Evolutionary conservation across 2,113 vertebrate species (phyloP), one percentile per base, ranked within the genome.

Genomic region (Zootoca vivipara): DNA sequence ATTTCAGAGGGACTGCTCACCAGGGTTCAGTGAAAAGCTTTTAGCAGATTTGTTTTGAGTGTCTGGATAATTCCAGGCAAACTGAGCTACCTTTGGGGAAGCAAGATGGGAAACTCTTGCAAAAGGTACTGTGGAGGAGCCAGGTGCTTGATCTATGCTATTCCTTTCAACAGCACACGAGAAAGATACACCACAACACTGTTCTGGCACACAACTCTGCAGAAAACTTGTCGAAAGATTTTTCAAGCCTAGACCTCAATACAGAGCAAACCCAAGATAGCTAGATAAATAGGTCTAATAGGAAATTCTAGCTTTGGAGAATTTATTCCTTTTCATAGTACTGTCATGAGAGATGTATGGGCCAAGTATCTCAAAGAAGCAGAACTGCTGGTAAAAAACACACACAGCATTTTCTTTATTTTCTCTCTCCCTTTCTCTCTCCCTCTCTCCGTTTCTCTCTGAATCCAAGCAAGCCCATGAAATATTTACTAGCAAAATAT

Each of bases 401-500:
- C 64, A 35, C 89, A 58, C 52, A 58, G n/a, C 24, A 20, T 30
- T 82, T 3, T 42, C 46, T 52, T 52, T 52, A 12, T 52, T 52
- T 52, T 87, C 79, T 91, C 89, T 85, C 77, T 33, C 12, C 84
- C n/a, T n/a, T 82, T 79, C 70, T 13, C 24, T 69, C 40, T 13
- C 24, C 42, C 40, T 2, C 33, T 89, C 83, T 89, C 89, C 85
- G 70, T 28, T 16, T 78, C 46, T 12, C 85, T 78, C 64, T 20
- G 33, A 88, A 87, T 82, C 82, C 86, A 58, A 75, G 65, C 35
- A 73, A 90, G 40, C 91, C 92, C 92, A 89, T 93, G 85, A 96
- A 95, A 90, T 89, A 93, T 95, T 94, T 93, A 93, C 24, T 26
- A 92, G 70, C 77, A 89, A 92, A 91, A 91, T 65, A 89, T 65